Evolutionary conservation across 2,797 vertebrate genomes (phyloP).

Genomic region (Paratrypauchen microcephalus): DNA sequence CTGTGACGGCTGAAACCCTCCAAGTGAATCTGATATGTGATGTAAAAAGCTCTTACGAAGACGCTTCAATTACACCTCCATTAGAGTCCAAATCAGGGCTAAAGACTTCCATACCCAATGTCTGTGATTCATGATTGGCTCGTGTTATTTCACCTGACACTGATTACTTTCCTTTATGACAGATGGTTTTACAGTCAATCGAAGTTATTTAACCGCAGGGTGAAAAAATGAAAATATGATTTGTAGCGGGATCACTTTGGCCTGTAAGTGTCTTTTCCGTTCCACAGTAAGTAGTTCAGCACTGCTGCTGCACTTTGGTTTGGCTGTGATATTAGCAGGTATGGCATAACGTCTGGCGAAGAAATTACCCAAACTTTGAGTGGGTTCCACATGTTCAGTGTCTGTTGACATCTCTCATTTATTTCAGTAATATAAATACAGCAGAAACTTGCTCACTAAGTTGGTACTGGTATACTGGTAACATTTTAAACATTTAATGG

Average conservation of each 20-base stretch:
- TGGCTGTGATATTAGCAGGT: slow-evolving; percentile 28
- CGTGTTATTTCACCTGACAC: slow-evolving; percentile 60
- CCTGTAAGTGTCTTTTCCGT: slow-evolving; percentile 19
- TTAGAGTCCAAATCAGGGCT: slow-evolving; percentile 21
- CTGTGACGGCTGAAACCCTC: slow-evolving; percentile 19
- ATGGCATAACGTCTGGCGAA: slow-evolving; percentile 19
- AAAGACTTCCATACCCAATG: slow-evolving; percentile 47
- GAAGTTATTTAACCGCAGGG: slow-evolving; percentile 31
- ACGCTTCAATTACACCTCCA: slow-evolving; percentile 11
- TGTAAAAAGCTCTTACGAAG: slow-evolving; percentile 8
- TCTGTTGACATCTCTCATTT: slow-evolving; percentile 15
- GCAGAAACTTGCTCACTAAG: not conserved
- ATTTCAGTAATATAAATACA: not conserved
- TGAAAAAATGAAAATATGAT: slow-evolving; percentile 49
- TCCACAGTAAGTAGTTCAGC: slow-evolving; percentile 28
- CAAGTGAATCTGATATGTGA: slow-evolving; percentile 9
- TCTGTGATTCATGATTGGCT: slow-evolving; percentile 43
- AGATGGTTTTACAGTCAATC: slow-evolving; percentile 36
- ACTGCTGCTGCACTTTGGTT: slow-evolving; percentile 34
- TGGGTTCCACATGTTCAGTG: slow-evolving; percentile 13
- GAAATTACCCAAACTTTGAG: slow-evolving; percentile 8
- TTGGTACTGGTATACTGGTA: not conserved
- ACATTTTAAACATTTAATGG: not conserved
- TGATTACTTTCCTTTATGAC: slow-evolving; percentile 54
- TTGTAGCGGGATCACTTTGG: slow-evolving; percentile 50